Conservation (phyloP, 2,888 invertebrate species). For the Furcula furcula region DNA sequence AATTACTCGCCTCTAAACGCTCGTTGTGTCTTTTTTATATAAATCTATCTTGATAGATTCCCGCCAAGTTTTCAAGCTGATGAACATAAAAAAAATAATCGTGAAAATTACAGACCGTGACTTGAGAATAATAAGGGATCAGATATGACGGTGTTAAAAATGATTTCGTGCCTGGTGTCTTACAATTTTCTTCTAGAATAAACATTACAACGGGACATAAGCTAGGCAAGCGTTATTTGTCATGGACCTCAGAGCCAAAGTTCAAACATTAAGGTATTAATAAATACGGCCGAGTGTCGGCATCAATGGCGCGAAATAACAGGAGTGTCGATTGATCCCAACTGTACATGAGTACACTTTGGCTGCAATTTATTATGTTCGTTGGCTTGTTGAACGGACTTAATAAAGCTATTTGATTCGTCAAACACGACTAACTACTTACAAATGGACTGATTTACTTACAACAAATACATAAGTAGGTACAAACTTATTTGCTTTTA, state of each 20-base stretch:
- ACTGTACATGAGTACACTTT: background rate
- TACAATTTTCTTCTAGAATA: conserved; percentile 49
- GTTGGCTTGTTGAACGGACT: background rate
- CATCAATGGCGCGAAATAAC: conserved; percentile 58
- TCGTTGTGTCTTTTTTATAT: conserved; percentile 18
- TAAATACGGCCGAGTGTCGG: conserved; percentile 47
- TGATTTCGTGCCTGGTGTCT: conserved; percentile 42
- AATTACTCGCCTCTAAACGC: conserved; percentile 47
- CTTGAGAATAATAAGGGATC: conserved; percentile 19
- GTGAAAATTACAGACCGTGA: conserved; percentile 16
- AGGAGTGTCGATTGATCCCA: conserved; percentile 40
- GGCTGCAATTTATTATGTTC: background rate
- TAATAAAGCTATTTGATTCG: no score
- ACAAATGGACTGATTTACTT: no score
- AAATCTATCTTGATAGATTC: conserved; percentile 2
- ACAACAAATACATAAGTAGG: no score
- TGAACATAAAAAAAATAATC: conserved; percentile 4
- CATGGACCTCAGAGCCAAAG: conserved; percentile 48
- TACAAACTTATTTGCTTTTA: no score
- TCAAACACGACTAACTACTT: no score
- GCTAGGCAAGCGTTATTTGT: conserved; percentile 52
- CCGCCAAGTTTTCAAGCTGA: conserved; percentile 3
- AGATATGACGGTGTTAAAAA: conserved; percentile 35
- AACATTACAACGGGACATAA: conserved; percentile 40
- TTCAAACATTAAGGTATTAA: conserved; percentile 52